Conservation (phyloP, 2,113 vertebrate species). For the Gasterosteus aculeatus region DNA sequence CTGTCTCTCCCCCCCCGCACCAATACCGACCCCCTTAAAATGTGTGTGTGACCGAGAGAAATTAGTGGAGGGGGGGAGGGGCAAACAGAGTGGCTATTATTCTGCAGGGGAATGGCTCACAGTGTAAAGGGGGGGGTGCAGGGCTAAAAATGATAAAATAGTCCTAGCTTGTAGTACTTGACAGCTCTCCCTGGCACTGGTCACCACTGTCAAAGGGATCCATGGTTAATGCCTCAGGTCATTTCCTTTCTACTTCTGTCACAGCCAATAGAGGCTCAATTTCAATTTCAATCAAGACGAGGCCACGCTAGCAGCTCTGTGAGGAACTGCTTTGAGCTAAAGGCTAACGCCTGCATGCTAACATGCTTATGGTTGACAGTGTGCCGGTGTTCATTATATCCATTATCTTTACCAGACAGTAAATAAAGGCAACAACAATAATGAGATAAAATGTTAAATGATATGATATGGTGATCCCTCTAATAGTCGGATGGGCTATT, state of each 20-base stretch:
- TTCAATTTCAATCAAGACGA: neutral
- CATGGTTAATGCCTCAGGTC: conserved; percentile 14
- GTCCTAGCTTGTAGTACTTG: conserved; percentile 22
- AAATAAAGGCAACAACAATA: neutral
- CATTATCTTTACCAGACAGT: neutral
- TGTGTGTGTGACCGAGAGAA: conserved; percentile 25
- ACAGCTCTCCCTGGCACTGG: too few species aligned
- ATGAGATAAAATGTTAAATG: neutral
- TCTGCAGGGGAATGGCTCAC: conserved; percentile 53
- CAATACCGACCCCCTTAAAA: conserved; percentile 38
- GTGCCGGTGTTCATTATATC: neutral
- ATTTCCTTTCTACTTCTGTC: conserved; percentile 18
- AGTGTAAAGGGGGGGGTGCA: conserved; percentile 49
- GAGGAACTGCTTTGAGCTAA: neutral
- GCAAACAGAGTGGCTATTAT: conserved; percentile 75
- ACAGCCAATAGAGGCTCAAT: conserved; percentile 5
- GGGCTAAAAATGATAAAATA: conserved; percentile 60
- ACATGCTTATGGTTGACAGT: neutral
- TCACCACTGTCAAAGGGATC: neutral
- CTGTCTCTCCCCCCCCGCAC: conserved; percentile 31
- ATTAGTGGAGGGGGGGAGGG: neutral
- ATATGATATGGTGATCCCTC: neutral
- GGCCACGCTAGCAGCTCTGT: neutral
- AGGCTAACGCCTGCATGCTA: neutral
- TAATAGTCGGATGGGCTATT: neutral